phyloP scores from a whole-genome alignment of 2,888 invertebrate species.

The Herminia tarsipennalis region DNA sequence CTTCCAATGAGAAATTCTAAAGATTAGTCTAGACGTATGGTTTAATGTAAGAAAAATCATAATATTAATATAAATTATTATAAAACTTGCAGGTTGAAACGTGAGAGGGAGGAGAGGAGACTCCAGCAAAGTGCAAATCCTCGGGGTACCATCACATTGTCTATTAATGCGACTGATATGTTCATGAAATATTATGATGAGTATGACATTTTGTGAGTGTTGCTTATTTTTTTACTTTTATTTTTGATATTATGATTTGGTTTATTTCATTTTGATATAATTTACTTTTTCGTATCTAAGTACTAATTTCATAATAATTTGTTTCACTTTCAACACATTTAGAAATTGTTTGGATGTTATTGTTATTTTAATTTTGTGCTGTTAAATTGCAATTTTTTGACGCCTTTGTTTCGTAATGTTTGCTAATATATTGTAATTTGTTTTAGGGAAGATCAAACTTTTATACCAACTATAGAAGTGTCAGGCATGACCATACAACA shows the following conservation, averaged over 20 bases:
- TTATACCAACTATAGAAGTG: slow-evolving; percentile 93
- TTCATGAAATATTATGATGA: slow-evolving; percentile 94
- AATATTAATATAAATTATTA: too few species aligned
- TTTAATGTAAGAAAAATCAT: too few species aligned
- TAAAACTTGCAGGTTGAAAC: slow-evolving; percentile 82
- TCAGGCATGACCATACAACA: slow-evolving; percentile 97
- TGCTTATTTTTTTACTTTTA: slow-evolving; percentile 23
- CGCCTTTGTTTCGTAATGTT: not conserved
- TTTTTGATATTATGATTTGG: slow-evolving; percentile 10
- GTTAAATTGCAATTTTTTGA: too few species aligned
- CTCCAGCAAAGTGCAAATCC: slow-evolving; percentile 97
- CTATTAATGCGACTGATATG: slow-evolving; percentile 96
- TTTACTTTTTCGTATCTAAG: not conserved
- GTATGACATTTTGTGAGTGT: slow-evolving; percentile 82
- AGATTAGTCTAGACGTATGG: too few species aligned
- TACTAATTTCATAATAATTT: too few species aligned
- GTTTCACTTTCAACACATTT: too few species aligned
- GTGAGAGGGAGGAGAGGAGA: slow-evolving; percentile 94
- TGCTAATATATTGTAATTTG: slow-evolving; percentile 1
- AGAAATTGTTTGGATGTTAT: too few species aligned
- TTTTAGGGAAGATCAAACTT: slow-evolving; percentile 74
- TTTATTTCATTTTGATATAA: not conserved
- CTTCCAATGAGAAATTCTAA: too few species aligned
- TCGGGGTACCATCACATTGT: slow-evolving; percentile 93
- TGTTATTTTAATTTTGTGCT: too few species aligned